phyloP scores from a whole-genome alignment of 2,888 invertebrate species.

The Cosmia pyralina region DNA sequence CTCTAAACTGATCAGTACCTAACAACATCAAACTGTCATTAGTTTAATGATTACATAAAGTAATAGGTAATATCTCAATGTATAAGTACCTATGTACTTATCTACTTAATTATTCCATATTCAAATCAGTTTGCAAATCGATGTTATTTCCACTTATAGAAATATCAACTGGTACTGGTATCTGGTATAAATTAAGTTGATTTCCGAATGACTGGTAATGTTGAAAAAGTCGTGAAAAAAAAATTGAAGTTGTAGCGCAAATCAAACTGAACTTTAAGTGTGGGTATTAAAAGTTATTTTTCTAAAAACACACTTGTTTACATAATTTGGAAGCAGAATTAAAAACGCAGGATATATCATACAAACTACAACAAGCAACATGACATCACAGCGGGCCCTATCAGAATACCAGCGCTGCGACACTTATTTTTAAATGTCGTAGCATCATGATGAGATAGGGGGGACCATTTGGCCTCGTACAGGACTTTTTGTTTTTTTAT shows the following conservation, averaged over 20 bases:
- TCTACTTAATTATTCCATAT: background rate
- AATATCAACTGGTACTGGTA: background rate
- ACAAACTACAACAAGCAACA: background rate
- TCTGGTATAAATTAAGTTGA: background rate
- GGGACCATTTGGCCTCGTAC: too few relatives aligned
- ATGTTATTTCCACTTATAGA: background rate
- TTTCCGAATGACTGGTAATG: background rate
- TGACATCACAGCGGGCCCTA: too few relatives aligned
- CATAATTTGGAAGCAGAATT: background rate
- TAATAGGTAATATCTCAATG: background rate
- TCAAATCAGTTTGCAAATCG: background rate
- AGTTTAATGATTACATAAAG: background rate
- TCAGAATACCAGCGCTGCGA: too few relatives aligned
- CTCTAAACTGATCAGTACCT: background rate
- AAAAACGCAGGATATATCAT: background rate
- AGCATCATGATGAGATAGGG: too few relatives aligned
- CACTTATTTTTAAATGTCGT: too few relatives aligned
- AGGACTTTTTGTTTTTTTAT: too few relatives aligned
- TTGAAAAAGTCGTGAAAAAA: background rate
- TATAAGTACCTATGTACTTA: too few relatives aligned
- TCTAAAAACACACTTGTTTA: background rate
- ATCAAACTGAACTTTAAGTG: background rate
- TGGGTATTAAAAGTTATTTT: background rate
- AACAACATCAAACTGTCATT: conserved; percentile 14
- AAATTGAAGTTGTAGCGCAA: background rate